phyloP scores from a whole-genome alignment of 2,797 vertebrate genomes.

The Botia kubotai region DNA sequence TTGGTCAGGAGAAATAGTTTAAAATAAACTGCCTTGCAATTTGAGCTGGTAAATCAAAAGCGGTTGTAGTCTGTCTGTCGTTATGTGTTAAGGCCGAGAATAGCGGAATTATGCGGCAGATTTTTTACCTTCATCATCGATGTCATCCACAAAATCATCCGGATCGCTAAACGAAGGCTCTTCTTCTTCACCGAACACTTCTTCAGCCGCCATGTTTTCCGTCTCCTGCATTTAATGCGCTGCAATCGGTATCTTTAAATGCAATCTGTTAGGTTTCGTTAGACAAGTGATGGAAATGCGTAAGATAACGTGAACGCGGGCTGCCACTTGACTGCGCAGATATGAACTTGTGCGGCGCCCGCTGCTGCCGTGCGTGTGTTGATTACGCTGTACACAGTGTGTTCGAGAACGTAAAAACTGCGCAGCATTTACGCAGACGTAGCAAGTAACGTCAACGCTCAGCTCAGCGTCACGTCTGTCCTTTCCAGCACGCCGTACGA shows the following conservation, averaged over 20 bases:
- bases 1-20: background rate
- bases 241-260: background rate
- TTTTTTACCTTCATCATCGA: slow-evolving; percentile 87
- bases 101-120: background rate
- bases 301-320: background rate
- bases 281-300: background rate
- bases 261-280: background rate
- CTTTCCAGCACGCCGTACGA: background rate
- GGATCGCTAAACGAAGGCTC: slow-evolving; percentile 93
- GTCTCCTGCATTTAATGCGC: slow-evolving; percentile 77
- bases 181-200: slow-evolving; percentile 82
- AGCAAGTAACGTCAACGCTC: background rate
- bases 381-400: background rate
- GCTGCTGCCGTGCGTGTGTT: background rate
- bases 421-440: background rate
- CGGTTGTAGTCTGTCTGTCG: background rate
- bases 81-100: background rate
- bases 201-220: slow-evolving; percentile 78
- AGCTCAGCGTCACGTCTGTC: background rate
- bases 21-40: background rate
- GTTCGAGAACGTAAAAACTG: slow-evolving; percentile 11
- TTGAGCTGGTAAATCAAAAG: background rate
- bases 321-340: slow-evolving; percentile 6
- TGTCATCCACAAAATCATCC: slow-evolving; percentile 89
- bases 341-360: background rate